A percentile compares a stretch with the other conserved stretches of the same genome.
Conservation (phyloP, 2,888 invertebrate species). For the Punctoribates punctum region DNA sequence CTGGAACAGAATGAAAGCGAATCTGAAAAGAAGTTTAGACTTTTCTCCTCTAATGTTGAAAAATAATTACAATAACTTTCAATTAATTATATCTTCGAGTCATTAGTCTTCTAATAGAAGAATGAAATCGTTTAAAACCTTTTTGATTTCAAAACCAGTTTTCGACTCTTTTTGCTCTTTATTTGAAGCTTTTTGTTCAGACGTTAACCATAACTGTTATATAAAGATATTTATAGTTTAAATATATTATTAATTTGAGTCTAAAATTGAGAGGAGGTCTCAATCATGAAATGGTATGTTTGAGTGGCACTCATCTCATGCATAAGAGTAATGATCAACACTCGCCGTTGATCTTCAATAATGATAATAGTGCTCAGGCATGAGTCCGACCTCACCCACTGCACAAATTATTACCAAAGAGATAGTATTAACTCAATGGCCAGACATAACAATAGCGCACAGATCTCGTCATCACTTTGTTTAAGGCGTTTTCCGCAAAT, state of each 20-base stretch:
- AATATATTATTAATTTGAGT: background rate
- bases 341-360: background rate
- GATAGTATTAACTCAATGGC: background rate
- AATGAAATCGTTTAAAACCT: background rate
- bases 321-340: background rate
- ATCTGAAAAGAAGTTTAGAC: background rate
- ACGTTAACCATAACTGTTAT: background rate
- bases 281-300: slow-evolving; percentile 3
- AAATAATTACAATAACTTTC: slow-evolving; percentile 15
- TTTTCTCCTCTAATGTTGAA: background rate
- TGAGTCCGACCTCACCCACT: slow-evolving; percentile 8
- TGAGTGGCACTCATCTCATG: slow-evolving; percentile 16
- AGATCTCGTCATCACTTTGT: background rate
- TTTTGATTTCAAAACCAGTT: background rate
- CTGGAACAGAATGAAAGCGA: background rate
- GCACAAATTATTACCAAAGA: background rate
- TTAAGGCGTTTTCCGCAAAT: background rate
- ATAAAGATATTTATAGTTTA: slow-evolving; percentile 17
- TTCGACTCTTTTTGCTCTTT: background rate
- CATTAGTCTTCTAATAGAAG: background rate
- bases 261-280: slow-evolving; percentile 14
- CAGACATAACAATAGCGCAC: background rate
- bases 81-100: slow-evolving; percentile 3
- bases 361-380: slow-evolving; percentile 2
- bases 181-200: background rate